A percentile compares a stretch with the other conserved stretches of the same genome.
Evolutionary conservation across 2,113 vertebrate species (phyloP).

Genomic region (Scophthalmus maximus): DNA sequence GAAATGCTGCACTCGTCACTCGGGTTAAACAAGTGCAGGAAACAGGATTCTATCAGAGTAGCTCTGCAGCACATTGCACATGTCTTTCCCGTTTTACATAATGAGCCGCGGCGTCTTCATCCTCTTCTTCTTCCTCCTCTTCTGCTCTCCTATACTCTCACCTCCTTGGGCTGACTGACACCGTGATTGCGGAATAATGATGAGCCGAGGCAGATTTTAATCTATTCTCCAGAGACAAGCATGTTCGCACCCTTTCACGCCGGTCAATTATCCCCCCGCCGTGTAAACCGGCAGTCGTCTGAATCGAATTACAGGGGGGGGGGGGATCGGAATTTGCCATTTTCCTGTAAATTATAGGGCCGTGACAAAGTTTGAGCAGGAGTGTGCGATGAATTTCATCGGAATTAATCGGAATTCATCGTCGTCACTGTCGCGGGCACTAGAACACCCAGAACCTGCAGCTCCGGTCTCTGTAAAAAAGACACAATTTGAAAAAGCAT

Average conservation of each 20-base stretch:
- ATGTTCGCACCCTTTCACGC: slow-evolving; percentile 55
- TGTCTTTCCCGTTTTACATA: background rate
- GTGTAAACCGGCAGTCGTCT: slow-evolving; percentile 34
- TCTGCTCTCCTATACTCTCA: slow-evolving; percentile 2
- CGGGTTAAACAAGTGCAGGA: too few relatives aligned
- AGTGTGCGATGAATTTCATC: slow-evolving; percentile 52
- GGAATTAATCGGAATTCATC: slow-evolving; percentile 62
- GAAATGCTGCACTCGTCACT: background rate
- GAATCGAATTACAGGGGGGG: slow-evolving; percentile 60
- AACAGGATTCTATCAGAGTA: background rate
- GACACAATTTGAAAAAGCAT: too few relatives aligned
- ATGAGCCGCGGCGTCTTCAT: background rate
- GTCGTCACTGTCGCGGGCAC: slow-evolving; percentile 45
- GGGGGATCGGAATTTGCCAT: slow-evolving; percentile 42
- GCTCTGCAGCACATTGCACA: background rate
- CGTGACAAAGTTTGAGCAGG: slow-evolving; percentile 39
- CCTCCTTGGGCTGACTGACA: slow-evolving; percentile 46
- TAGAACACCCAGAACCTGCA: slow-evolving; percentile 33
- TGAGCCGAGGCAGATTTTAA: slow-evolving; percentile 50
- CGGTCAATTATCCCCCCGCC: slow-evolving; percentile 57
- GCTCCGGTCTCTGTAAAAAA: too few relatives aligned
- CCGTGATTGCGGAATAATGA: slow-evolving; percentile 55
- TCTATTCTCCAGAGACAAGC: slow-evolving; percentile 52
- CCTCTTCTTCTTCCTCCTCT: background rate
- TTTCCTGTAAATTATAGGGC: slow-evolving; percentile 54